Base-by-base conservation (phyloP, 2,797 vertebrate genomes). In the Vireo griseus region DNA sequence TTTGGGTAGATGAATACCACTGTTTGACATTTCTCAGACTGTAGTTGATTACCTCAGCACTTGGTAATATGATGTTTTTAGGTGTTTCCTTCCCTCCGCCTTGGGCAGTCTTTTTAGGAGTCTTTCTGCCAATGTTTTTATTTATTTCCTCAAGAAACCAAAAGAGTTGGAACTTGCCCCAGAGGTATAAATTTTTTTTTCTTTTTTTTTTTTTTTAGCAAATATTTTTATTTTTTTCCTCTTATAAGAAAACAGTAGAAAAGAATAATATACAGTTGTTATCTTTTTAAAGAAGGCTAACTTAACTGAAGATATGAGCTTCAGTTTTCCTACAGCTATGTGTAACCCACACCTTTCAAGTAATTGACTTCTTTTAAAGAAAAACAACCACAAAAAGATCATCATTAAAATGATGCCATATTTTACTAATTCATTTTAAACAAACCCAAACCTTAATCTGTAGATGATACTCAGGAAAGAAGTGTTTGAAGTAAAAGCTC, bases 1-100 rank as follows among this genome's bases (percentile, higher is more conserved):
- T 95, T 96, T 95, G 92, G 40, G 86, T 96, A 82, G 93, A 96
- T 55, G 86, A 88, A 92, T 94, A 80, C 86, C 86, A 92, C 94
- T 97, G 96, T 97, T 94, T 97, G 97, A 96, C 97, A 92, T 97
- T 97, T 97, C 90, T 96, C 95, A 97, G 96, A 96, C 89, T 95
- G 80, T 90, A 94, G 95, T 45, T 96, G 95, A 97, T 96, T 95
- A 67, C 81, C 85, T 90, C 95, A 95, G 71, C 16, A 3, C 74
- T 97, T 94, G 81, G 73, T 88, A 94, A 97, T 95, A 91, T 44
- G 93, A 42, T 92, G 88, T 25, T 93, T 97, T 97, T 85, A 96
- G 92, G 89, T 96, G 86, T 82, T 96, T 95, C 88, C 90, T 96
- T 86, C 50, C 63, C 39, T 81, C 74, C 84, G 66, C 81, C 33